Base-by-base conservation (phyloP, 2,888 invertebrate species). In the Digitonthophagus gazella region DNA sequence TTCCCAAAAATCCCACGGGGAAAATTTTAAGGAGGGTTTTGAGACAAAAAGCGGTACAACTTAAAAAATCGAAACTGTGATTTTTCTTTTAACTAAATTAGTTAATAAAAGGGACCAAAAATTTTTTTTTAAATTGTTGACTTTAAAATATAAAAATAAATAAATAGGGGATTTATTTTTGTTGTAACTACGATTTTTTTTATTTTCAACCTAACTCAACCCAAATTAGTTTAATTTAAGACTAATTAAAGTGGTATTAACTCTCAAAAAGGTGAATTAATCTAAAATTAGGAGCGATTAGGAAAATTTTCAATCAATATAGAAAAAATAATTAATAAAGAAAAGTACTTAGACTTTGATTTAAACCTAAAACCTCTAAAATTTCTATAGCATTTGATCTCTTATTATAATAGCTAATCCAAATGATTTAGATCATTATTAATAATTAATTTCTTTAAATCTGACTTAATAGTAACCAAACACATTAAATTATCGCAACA, bases 1-100 rank as follows among this genome's bases (percentile, higher is more conserved):
- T 92, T 76, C 91, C 92, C 4, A 88, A 88, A 79, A 91, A 89
- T 77, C 84, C 88, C 0, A 86, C 88, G 58, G 91, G 91, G 19
- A 92, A 92, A 82, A 89, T 91, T 76, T 81, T 91, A 63, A 84
- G 91, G 69, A 83, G 89, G 67, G 80, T 84, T 61, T 80, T 91
- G 65, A 85, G 85, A 74, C 83, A 86, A 72, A 78, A 82, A 74
- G 61, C 61, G 5, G 79, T 87, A 56, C 82, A 81, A 68, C 75
- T 75, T 66, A 69, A 76, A 11, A 80, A 76, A 64, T 78, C 81
- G 0, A 81, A 82, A 71, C 73, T 82, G 15, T 82, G 79, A 20
- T 18, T 61, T 61, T 19, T 56, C 15, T 61, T 61, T 15, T 19
- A 18, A 61, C 5, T 18, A 20, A 61, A 61, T 18, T 61, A 19